Conservation (phyloP, 2,113 vertebrate genomes). For the Prinia subflava region DNA sequence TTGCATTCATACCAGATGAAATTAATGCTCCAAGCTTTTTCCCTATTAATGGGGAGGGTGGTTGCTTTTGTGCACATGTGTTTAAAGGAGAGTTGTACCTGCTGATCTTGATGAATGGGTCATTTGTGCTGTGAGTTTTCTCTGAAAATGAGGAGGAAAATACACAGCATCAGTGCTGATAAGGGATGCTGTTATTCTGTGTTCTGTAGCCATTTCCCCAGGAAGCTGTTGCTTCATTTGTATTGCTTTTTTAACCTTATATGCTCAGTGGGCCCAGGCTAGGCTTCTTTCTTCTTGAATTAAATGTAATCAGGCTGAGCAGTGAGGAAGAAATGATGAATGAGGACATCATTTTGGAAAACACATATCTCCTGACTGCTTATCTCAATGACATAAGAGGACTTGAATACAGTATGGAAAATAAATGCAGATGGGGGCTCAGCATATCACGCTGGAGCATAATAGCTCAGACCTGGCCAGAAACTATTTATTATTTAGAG, state of each 20-base stretch:
- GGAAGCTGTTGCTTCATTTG: constrained; percentile 43
- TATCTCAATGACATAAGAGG: constrained; percentile 68
- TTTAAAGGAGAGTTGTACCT: constrained; percentile 35
- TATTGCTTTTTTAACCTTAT: constrained; percentile 69
- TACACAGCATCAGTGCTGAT: background rate
- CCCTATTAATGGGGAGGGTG: background rate
- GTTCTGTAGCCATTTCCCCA: constrained; percentile 4
- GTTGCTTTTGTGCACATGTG: background rate
- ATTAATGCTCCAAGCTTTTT: background rate
- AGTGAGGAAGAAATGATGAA: constrained; percentile 67
- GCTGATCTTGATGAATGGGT: constrained; percentile 59
- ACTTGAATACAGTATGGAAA: constrained; percentile 51
- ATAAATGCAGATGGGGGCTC: constrained; percentile 42
- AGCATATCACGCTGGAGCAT: constrained; percentile 31
- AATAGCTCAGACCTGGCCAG: constrained; percentile 36
- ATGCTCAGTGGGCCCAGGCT: constrained; percentile 26
- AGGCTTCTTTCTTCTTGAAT: constrained; percentile 63
- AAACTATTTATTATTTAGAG: constrained; percentile 48
- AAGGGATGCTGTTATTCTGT: constrained; percentile 34
- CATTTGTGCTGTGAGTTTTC: constrained; percentile 22
- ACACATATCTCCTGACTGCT: constrained; percentile 61
- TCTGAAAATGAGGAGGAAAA: constrained; percentile 35
- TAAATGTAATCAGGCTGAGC: constrained; percentile 67
- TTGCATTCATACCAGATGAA: constrained; percentile 19
- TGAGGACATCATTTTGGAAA: constrained; percentile 61